A percentile compares a stretch with the other conserved stretches of the same genome.
Evolutionary conservation across 2,113 vertebrate species (phyloP).

Genomic region (Phylloscopus trochiloides): DNA sequence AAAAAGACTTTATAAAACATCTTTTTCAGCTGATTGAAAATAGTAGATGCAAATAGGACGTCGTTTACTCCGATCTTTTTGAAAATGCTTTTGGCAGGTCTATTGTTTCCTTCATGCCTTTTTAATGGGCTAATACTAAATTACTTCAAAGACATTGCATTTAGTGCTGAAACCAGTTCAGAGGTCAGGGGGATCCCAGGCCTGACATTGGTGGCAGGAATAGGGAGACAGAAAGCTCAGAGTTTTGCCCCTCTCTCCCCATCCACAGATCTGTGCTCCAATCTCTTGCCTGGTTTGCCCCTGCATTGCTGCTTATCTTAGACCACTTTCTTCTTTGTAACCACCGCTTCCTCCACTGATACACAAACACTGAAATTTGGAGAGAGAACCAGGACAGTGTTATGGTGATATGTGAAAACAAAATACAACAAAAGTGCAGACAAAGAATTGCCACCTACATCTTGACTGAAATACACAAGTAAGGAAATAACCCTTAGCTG

Average conservation of each 20-base stretch:
- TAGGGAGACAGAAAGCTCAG: not conserved
- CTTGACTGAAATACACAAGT: not conserved
- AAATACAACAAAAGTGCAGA: not conserved
- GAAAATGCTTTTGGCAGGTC: not conserved
- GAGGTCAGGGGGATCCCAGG: not conserved
- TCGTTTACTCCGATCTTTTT: not conserved
- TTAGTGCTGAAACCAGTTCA: not conserved
- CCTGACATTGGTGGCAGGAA: not conserved
- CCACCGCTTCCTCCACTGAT: not conserved
- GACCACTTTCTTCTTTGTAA: not conserved
- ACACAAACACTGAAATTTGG: not conserved
- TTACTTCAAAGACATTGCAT: not conserved
- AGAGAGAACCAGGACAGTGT: not conserved
- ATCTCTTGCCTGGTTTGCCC: not conserved
- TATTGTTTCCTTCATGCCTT: not conserved
- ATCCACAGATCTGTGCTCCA: not conserved
- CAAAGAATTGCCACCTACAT: not conserved
- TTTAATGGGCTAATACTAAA: not conserved
- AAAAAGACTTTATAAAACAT: not conserved
- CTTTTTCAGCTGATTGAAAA: not conserved
- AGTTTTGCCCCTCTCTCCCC: not conserved
- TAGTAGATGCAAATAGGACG: not conserved
- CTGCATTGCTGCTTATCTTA: not conserved
- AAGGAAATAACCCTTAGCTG: not conserved
- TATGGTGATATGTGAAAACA: not conserved